Base-by-base conservation (phyloP, 2,797 vertebrate species). In the Rachycentron canadum region DNA sequence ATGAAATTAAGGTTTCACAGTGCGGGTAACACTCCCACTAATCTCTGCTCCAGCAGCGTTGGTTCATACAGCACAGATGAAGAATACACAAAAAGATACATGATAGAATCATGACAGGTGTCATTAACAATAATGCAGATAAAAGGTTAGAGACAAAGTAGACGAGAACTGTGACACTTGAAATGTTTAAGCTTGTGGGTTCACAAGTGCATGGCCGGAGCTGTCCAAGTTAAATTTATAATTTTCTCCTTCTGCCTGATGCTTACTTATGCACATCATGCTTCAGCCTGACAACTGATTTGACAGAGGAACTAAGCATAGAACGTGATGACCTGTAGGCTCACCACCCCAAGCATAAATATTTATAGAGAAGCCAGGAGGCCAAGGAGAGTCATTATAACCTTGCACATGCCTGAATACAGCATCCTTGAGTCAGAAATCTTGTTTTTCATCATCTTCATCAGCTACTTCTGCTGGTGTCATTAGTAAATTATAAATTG, bases 191-290 rank as follows among this genome's bases (percentile, higher is more conserved):
- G 56, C 53, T 59, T 55, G 30, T 0, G 2, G 73, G 78, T 88
- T 89, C 80, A 87, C 45, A 73, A 82, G 85, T 84, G 57, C 73
- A 87, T 12, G 57, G 55, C 76, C 80, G 58, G 58, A 73, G 73
- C 78, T 59, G 63, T 78, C 72, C 43, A 57, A 86, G 78, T 76
- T 80, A 82, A 84, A 91, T 87, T 78, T 85, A 86, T 83, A 69
- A 89, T 91, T 83, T 84, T 52, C 69, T 60, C 86, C 83, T 86
- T 85, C 88, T 90, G 83, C 77, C 77, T 67, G 76, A 79, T 89
- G 88, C 86, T 88, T 90, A 90, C 88, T 91, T 87, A 86, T 84
- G 85, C 86, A 78, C 79, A 84, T 90, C 89, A 87, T 87, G 85
- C 78, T 75, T 83, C 82, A 80, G 73, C 77, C 81, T 87, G 88